Conservation (phyloP, 2,797 vertebrate species). For the Rhinatrema bivittatum region DNA sequence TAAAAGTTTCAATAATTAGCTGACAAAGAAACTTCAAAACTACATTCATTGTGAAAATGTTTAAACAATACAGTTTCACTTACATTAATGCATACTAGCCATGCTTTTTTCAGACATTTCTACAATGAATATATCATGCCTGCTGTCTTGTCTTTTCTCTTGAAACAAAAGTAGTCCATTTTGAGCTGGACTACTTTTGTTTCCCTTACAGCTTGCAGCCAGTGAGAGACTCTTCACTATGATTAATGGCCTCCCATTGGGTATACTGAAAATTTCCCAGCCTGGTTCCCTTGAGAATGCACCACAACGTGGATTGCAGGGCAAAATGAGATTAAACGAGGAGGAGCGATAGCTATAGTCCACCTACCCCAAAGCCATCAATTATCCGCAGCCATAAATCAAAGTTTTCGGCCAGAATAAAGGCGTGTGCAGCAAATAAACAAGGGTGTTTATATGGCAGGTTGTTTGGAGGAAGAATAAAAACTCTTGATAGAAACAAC, state of each 20-base stretch:
- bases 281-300: conserved; percentile 65
- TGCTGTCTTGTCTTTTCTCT: conserved; percentile 50
- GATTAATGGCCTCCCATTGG: conserved; percentile 71
- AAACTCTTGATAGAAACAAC: conserved; percentile 62
- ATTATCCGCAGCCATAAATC: conserved; percentile 71
- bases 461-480: conserved; percentile 61
- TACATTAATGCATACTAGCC: conserved; percentile 12
- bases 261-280: conserved; percentile 63
- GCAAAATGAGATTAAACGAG: conserved; percentile 71
- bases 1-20: no score
- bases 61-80: no score
- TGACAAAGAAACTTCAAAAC: no score
- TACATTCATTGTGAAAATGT: no score
- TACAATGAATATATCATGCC: conserved; percentile 58
- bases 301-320: conserved; percentile 57
- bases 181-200: conserved; percentile 63
- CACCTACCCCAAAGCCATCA: conserved; percentile 60
- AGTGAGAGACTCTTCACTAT: conserved; percentile 50
- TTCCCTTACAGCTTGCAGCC: conserved; percentile 45
- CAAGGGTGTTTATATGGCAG: conserved; percentile 59
- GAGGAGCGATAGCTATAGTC: conserved; percentile 60
- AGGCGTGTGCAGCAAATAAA: conserved; percentile 61
- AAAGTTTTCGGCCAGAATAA: conserved; percentile 67
- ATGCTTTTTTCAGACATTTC: conserved; percentile 13
- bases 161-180: conserved; percentile 51